phyloP scores from a whole-genome alignment of 2,888 invertebrate genomes.

The Iphiclides podalirius region DNA sequence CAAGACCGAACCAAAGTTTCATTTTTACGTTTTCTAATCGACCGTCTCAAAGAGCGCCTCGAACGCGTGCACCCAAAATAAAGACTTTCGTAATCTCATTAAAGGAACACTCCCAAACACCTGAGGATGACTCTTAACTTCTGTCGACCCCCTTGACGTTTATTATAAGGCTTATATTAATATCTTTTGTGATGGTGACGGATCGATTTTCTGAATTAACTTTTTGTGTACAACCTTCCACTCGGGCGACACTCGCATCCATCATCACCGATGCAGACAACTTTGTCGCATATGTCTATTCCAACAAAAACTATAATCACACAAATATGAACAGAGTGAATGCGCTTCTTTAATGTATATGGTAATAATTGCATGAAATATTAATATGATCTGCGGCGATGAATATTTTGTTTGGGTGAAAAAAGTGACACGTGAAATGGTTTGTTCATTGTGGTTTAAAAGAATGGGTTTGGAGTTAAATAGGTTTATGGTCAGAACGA shows the following conservation, averaged over 20 bases:
- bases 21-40: too few species aligned
- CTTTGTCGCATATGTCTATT: conserved; percentile 16
- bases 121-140: conserved; percentile 48
- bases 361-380: conserved; percentile 63
- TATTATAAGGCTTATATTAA: conserved; percentile 41
- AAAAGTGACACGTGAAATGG: conserved; percentile 15
- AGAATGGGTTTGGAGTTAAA: too few species aligned
- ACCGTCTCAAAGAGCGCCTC: too few species aligned
- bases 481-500: too few species aligned
- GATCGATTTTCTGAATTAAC: conserved; percentile 58
- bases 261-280: conserved; percentile 10
- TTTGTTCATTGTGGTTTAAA: not conserved
- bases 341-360: conserved; percentile 35
- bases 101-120: conserved; percentile 33
- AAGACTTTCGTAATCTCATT: conserved; percentile 34
- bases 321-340: not conserved
- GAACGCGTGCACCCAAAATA: too few species aligned
- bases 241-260: not conserved
- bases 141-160: conserved; percentile 38
- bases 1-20: too few species aligned
- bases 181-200: conserved; percentile 57
- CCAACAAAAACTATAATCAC: conserved; percentile 19
- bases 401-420: conserved; percentile 4
- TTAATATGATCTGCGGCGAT: conserved; percentile 46
- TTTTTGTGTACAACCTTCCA: conserved; percentile 41